These are phyloP conservation scores for Chrysogorgia sp. DNA, from an alignment of 92 coral and sea anemone genomes.

Conservation along the genomic window DNA sequence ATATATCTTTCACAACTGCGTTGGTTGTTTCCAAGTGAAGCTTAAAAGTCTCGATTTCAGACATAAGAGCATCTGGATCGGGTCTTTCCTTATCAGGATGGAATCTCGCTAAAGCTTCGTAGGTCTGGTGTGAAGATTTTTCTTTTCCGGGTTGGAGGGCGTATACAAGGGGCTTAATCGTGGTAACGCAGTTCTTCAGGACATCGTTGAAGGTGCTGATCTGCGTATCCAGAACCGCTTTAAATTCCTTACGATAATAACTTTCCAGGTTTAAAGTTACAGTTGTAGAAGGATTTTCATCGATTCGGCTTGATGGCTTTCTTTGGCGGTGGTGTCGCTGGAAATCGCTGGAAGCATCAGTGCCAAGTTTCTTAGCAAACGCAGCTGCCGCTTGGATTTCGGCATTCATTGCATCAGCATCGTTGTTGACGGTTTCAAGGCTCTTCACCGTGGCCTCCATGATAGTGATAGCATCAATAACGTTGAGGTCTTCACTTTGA, in stretches of 20 bases:
- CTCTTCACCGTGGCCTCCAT: slow-evolving; percentile 12
- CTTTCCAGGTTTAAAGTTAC: too few species aligned
- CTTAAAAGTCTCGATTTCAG: too few species aligned
- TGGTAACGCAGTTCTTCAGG: background rate
- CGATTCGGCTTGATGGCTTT: slow-evolving; percentile 4
- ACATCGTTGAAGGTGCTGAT: slow-evolving; percentile 7
- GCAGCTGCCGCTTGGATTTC: slow-evolving; percentile 29
- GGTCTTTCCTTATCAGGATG: background rate
- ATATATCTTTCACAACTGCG: too few species aligned
- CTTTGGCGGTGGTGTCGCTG: slow-evolving; percentile 6
- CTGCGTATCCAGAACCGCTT: slow-evolving; percentile 5
- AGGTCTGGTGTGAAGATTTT: background rate
- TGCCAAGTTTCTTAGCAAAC: background rate
- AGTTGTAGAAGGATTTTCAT: too few species aligned
- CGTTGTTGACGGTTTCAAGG: slow-evolving; percentile 12
- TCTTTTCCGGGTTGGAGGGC: background rate
- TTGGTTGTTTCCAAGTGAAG: too few species aligned
- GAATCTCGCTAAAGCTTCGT: slow-evolving; percentile 4
- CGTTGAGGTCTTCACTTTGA: background rate
- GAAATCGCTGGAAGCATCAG: slow-evolving; percentile 1
- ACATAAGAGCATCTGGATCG: slow-evolving; percentile 9
- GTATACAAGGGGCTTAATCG: background rate
- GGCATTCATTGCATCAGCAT: slow-evolving; percentile 21
- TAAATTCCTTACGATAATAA: slow-evolving; percentile 1
- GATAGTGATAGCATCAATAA: background rate